A percentile compares a stretch with the other conserved stretches of the same genome.
Evolutionary conservation across 23 tunicate species (phyloP).

Genomic region (Oikopleura dioica): DNA sequence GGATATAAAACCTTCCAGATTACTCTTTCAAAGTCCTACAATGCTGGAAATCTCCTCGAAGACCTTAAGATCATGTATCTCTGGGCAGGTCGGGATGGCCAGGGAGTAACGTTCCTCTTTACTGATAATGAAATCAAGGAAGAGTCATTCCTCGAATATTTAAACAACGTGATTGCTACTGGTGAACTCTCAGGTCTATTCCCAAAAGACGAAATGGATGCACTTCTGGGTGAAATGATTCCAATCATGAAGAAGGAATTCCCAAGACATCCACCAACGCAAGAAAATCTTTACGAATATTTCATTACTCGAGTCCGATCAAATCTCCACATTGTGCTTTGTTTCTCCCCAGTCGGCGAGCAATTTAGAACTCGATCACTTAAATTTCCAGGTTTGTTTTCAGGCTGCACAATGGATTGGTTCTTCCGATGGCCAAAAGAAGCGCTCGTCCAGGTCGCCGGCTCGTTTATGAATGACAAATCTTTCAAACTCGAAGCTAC

Average conservation of each 20-base stretch:
- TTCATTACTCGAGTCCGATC: conserved; percentile 76
- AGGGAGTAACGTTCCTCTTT: conserved; percentile 83
- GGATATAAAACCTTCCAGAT: conserved; percentile 89
- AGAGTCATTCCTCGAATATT: conserved; percentile 81
- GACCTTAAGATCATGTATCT: conserved; percentile 90
- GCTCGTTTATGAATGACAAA: conserved; percentile 29
- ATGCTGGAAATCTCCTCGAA: conserved; percentile 59
- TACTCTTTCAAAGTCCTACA: conserved; percentile 80
- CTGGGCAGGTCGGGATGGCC: conserved; percentile 74
- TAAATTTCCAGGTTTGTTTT: conserved; percentile 92
- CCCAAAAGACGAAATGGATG: conserved; percentile 61
- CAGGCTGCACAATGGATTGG: conserved; percentile 99
- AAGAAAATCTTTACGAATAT: conserved; percentile 84
- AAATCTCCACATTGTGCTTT: conserved; percentile 75
- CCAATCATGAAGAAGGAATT: conserved; percentile 74
- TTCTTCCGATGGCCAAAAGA: conserved; percentile 92
- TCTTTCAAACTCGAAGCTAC: conserved; percentile 62
- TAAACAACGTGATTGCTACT: conserved; percentile 94
- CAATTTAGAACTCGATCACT: conserved; percentile 78
- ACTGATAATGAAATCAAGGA: conserved; percentile 97
- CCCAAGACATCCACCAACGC: conserved; percentile 84
- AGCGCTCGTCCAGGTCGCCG: conserved; percentile 79
- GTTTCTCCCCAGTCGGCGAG: conserved; percentile 97
- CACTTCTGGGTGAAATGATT: conserved; percentile 56
- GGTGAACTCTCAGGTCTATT: conserved; percentile 37